Percentiles rank a stretch among this genome's conserved stretches.
These are phyloP conservation scores for Drosophila algonquin DNA, from an alignment of 2,888 invertebrate genomes.

Conservation along the genomic window DNA sequence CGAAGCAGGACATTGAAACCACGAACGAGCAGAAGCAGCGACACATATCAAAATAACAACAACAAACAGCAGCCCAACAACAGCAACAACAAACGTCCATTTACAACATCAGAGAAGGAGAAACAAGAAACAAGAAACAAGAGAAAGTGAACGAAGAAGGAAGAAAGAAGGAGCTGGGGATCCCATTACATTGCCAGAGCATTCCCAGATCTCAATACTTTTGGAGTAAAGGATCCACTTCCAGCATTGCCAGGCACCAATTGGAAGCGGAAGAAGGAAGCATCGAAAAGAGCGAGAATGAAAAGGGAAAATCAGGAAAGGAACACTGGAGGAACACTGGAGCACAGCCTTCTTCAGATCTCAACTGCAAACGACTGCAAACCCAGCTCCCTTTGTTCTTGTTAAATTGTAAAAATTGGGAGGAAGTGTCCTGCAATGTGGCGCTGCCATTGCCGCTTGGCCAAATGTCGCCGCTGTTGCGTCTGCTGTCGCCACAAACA, in stretches of 20 bases:
- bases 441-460: conserved; percentile 46
- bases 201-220: background rate
- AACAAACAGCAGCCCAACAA: conserved; percentile 26
- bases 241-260: conserved; percentile 54
- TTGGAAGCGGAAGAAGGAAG: background rate
- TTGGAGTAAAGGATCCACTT: conserved; percentile 23
- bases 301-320: background rate
- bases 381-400: background rate
- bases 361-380: conserved; percentile 28
- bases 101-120: conserved; percentile 49
- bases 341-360: background rate
- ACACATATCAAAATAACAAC: conserved; percentile 60
- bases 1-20: conserved; percentile 3
- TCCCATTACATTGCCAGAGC: background rate
- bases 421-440: conserved; percentile 41
- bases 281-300: background rate
- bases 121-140: conserved; percentile 33
- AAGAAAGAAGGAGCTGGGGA: conserved; percentile 7
- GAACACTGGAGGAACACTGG: background rate
- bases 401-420: conserved; percentile 3
- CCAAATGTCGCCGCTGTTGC: conserved; percentile 71
- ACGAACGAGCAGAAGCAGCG: conserved; percentile 9
- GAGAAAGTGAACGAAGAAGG: background rate
- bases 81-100: conserved; percentile 66
- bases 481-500: conserved; percentile 72